Percentiles rank a stretch among this genome's conserved stretches.
These are phyloP conservation scores for Tortrix viridana DNA, from an alignment of 2,888 invertebrate genomes.

Conservation along the genomic window DNA sequence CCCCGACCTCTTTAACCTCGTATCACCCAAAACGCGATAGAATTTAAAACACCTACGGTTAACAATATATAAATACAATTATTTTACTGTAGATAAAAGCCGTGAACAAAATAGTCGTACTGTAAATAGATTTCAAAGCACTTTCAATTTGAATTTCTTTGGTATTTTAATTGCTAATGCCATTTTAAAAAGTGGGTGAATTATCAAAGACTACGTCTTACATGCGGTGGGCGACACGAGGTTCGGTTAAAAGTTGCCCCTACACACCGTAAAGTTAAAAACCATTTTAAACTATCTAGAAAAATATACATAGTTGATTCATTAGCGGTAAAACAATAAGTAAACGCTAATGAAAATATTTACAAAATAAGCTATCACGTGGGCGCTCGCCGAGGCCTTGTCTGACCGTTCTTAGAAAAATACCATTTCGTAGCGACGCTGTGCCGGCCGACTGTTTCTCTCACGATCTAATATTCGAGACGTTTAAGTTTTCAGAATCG, in stretches of 20 bases:
- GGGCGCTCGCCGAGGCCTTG: constrained; percentile 36
- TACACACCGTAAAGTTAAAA: constrained; percentile 49
- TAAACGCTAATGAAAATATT: constrained; percentile 66
- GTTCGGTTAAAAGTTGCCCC: constrained; percentile 68
- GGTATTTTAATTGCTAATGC: no score
- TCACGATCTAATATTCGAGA: constrained; percentile 43
- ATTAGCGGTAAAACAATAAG: constrained; percentile 57
- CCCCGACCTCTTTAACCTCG: no score
- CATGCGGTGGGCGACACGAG: no score
- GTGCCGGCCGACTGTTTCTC: constrained; percentile 37
- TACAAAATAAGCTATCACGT: constrained; percentile 57
- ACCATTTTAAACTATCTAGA: constrained; percentile 48
- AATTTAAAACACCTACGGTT: no score
- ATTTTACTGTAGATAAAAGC: no score
- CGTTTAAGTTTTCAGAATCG: constrained; percentile 51
- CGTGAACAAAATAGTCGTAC: no score
- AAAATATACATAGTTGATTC: constrained; percentile 46
- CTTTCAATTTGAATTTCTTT: no score
- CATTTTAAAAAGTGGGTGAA: no score
- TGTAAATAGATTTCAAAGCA: no score
- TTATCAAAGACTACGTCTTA: no score
- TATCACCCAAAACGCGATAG: no score
- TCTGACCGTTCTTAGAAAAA: constrained; percentile 51
- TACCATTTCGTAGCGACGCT: constrained; percentile 47
- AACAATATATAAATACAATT: no score